Evolutionary conservation across 2,888 invertebrate species (phyloP).

Genomic region (Listrodromus nycthemerus): DNA sequence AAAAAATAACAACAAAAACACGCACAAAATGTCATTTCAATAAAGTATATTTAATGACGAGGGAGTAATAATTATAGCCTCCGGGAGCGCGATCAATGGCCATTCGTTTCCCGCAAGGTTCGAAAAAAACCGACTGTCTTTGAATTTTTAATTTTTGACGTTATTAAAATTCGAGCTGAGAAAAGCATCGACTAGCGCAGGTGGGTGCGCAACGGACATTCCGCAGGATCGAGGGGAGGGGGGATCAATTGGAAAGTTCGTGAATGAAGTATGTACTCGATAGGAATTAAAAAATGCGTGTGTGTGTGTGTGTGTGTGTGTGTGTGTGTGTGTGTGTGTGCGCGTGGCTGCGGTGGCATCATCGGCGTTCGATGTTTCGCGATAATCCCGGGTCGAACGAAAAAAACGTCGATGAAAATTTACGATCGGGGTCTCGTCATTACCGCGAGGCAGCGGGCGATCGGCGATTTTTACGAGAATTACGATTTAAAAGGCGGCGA

Average conservation of each 20-base stretch:
- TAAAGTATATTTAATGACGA: no score
- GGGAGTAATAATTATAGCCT: neutral
- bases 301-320: neutral
- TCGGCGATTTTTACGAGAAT: constrained; percentile 54
- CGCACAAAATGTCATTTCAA: no score
- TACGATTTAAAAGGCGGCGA: constrained; percentile 54
- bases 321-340: neutral
- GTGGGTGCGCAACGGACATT: neutral
- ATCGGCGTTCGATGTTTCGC: constrained; percentile 40
- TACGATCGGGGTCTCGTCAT: constrained; percentile 60
- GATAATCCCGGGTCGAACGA: constrained; percentile 49
- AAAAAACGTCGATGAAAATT: constrained; percentile 55
- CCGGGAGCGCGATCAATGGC: neutral
- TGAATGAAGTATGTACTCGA: no score
- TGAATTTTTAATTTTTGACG: neutral
- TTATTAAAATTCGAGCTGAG: neutral
- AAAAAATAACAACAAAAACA: neutral
- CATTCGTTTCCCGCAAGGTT: no score
- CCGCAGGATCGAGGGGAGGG: neutral
- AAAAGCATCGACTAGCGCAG: neutral
- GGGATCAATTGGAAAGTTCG: no score
- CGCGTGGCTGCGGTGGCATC: neutral
- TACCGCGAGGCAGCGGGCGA: constrained; percentile 45
- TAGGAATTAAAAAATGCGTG: constrained; percentile 13
- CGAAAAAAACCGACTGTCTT: neutral